These are phyloP conservation scores for chimpanzee (Pan troglodytes) DNA, from an alignment of 2,113 vertebrate species.

Conservation along the genomic window NHGRI_mPanTro3-v2.1_pri NC_072411.2:16111501-16112000, in stretches of 20 bases:
- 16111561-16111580: neutral
- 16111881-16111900: neutral
- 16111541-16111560: neutral
- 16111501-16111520: neutral
- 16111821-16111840: neutral
- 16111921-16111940: neutral
- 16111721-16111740: neutral
- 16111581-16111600: neutral
- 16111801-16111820: neutral
- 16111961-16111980: neutral
- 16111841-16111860: neutral
- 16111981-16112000: neutral
- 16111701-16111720: neutral
- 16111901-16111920: neutral
- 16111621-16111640: neutral
- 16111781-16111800: neutral
- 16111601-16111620: neutral
- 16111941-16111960: neutral
- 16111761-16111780: neutral
- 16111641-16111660: neutral
- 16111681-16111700: neutral
- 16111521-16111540: neutral
- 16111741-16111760: neutral
- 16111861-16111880: neutral
- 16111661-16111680: neutral